phyloP scores from a whole-genome alignment of 2,888 invertebrate species.

The Lottia scabra region DNA sequence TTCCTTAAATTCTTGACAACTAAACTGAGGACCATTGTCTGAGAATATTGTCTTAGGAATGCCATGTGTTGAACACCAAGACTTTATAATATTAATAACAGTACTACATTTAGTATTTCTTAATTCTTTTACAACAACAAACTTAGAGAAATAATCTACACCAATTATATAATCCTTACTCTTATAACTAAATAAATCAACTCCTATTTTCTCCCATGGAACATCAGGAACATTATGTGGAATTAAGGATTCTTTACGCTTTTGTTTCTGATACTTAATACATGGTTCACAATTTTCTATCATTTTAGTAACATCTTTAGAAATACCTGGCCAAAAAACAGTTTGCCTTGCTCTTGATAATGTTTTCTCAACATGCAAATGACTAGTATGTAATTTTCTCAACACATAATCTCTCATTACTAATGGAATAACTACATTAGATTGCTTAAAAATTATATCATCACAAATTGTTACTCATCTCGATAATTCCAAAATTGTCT shows the following conservation, averaged over 20 bases:
- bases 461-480: background rate
- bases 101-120: slow-evolving; percentile 1
- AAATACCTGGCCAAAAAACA: too few relatives aligned
- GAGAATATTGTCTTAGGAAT: background rate
- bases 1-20: background rate
- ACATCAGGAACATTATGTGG: background rate
- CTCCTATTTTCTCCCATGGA: background rate
- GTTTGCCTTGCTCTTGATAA: background rate
- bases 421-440: background rate
- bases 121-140: background rate
- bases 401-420: background rate
- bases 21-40: background rate
- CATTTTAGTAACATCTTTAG: background rate
- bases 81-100: background rate
- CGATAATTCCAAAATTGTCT: background rate
- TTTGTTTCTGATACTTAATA: background rate
- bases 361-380: background rate
- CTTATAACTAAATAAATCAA: background rate
- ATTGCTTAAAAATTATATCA: background rate
- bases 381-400: background rate
- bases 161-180: background rate
- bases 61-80: background rate
- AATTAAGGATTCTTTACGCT: background rate
- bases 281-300: background rate
- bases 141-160: background rate